Evolutionary conservation across 1,140 invertebrate species (phyloP).

Genomic region (Drosophila bipectinata): DNA sequence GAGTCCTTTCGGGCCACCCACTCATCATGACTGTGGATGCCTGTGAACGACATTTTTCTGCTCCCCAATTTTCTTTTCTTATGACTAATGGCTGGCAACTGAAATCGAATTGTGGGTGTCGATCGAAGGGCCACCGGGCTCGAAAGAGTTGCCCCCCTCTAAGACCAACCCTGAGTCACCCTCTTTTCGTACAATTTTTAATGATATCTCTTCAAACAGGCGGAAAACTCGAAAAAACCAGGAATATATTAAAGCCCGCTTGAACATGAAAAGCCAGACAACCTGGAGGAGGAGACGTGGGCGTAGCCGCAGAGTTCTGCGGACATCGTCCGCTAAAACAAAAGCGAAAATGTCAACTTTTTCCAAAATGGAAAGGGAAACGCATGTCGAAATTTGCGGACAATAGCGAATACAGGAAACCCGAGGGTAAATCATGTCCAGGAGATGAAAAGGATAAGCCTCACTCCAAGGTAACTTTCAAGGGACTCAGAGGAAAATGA

Average conservation of each 20-base stretch:
- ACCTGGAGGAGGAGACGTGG: neutral
- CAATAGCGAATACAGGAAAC: conserved; percentile 10
- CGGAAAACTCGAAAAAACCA: conserved; percentile 19
- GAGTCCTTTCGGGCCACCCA: conserved; percentile 22
- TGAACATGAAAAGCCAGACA: conserved; percentile 37
- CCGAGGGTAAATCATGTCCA: neutral
- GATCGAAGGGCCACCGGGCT: conserved; percentile 32
- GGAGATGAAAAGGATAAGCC: conserved; percentile 1
- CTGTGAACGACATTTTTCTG: conserved; percentile 70
- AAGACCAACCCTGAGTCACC: conserved; percentile 27
- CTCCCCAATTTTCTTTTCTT: conserved; percentile 42
- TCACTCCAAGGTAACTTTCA: neutral
- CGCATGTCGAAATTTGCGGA: conserved; percentile 54
- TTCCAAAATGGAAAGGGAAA: conserved; percentile 10
- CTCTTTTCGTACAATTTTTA: conserved; percentile 26
- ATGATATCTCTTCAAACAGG: conserved; percentile 56
- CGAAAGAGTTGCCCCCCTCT: conserved; percentile 44
- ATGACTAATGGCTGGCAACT: conserved; percentile 56
- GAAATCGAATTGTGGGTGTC: conserved; percentile 62
- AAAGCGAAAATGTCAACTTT: conserved; percentile 53
- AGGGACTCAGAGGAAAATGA: neutral
- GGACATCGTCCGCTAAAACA: conserved; percentile 54
- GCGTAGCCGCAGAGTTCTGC: conserved; percentile 3
- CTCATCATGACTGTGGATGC: conserved; percentile 44
- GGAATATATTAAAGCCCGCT: conserved; percentile 41